Percentiles rank a stretch among this genome's conserved stretches.
phyloP scores from a whole-genome alignment of 2,888 invertebrate species.

The Mesorhabditis sp. region DNA sequence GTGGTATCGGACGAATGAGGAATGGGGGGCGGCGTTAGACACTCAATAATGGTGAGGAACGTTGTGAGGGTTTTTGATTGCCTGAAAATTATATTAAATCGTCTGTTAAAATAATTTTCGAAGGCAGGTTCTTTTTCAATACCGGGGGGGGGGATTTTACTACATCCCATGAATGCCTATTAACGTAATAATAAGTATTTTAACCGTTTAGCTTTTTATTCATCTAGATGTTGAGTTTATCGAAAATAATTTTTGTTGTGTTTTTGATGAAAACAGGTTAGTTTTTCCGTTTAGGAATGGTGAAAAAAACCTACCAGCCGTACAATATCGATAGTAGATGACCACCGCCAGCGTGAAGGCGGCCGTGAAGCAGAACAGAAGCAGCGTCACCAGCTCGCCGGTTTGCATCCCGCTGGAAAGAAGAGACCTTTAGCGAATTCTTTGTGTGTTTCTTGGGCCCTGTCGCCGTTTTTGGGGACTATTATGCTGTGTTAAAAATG shows the following conservation, averaged over 20 bases:
- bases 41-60: neutral
- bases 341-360: neutral
- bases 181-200: no score
- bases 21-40: neutral
- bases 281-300: neutral
- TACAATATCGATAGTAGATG: slow-evolving; percentile 6
- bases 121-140: no score
- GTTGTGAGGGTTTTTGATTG: neutral
- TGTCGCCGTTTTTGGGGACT: no score
- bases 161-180: no score
- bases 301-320: neutral
- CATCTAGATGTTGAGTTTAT: no score
- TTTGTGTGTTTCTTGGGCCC: no score
- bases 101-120: no score
- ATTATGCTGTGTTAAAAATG: no score
- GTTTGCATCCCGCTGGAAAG: slow-evolving; percentile 1
- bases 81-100: neutral
- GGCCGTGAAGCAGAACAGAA: neutral
- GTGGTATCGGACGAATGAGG: neutral
- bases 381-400: slow-evolving; percentile 1
- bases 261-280: neutral
- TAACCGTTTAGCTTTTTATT: no score
- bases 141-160: no score
- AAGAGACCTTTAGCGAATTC: neutral
- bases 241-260: neutral